These are phyloP conservation scores for Indri indri DNA, from an alignment of 2,113 vertebrate genomes.

Conservation along the genomic window DNA sequence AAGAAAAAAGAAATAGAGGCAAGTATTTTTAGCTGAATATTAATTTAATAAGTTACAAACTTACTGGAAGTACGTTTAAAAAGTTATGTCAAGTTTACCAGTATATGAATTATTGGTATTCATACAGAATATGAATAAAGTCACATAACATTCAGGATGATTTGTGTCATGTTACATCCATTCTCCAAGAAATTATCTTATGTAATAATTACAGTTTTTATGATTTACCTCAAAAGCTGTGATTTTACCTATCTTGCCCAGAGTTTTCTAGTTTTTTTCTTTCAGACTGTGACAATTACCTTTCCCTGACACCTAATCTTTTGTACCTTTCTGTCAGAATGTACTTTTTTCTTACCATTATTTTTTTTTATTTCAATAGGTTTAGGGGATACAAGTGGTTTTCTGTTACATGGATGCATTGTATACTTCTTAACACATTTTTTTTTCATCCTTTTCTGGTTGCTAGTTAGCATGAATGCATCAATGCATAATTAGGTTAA, in stretches of 20 bases:
- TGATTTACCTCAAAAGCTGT: neutral
- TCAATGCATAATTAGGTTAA: constrained; percentile 57
- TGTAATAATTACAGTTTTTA: neutral
- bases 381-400: too few species aligned
- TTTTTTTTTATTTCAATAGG: neutral
- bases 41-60: neutral
- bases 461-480: constrained; percentile 18
- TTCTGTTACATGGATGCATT: too few species aligned
- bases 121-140: neutral
- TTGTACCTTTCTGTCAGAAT: constrained; percentile 12
- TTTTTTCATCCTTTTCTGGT: neutral
- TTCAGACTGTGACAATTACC: neutral
- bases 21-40: constrained; percentile 8
- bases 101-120: neutral
- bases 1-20: neutral
- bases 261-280: constrained; percentile 29
- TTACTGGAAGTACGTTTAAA: neutral
- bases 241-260: constrained; percentile 16
- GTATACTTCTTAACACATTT: neutral
- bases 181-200: neutral
- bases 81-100: neutral
- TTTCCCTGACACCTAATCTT: neutral
- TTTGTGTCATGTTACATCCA: neutral
- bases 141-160: neutral
- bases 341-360: neutral